These are phyloP conservation scores for Rhopalosiphum padi DNA, from an alignment of 1,140 invertebrate species.

Conservation along the genomic window DNA sequence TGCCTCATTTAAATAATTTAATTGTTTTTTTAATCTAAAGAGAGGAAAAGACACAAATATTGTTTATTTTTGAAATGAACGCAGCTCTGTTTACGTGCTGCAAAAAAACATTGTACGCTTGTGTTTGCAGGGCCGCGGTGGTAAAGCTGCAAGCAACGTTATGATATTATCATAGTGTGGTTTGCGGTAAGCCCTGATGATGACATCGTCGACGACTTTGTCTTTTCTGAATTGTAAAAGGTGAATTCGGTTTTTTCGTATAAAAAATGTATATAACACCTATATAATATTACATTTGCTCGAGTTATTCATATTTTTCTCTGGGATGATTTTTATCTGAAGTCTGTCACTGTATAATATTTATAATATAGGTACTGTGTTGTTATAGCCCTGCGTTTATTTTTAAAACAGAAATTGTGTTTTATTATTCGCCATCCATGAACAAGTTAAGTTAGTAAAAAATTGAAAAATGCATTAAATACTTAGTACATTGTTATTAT, in stretches of 20 bases:
- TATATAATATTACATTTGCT: not conserved
- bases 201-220: not conserved
- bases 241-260: not conserved
- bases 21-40: not conserved
- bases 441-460: no score
- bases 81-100: not conserved
- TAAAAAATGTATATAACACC: not conserved
- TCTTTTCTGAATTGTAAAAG: not conserved
- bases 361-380: no score
- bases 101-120: not conserved
- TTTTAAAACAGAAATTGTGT: no score
- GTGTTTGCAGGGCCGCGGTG: no score
- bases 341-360: no score
- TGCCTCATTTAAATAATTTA: not conserved
- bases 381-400: no score
- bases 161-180: not conserved
- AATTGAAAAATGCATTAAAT: no score
- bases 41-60: not conserved
- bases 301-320: no score
- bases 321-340: no score
- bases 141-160: not conserved
- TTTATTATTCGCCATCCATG: no score
- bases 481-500: no score
- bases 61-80: not conserved
- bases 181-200: not conserved